These are phyloP conservation scores for Saguinus midas DNA, from an alignment of 2,113 vertebrate genomes.

Conservation along the genomic window DNA sequence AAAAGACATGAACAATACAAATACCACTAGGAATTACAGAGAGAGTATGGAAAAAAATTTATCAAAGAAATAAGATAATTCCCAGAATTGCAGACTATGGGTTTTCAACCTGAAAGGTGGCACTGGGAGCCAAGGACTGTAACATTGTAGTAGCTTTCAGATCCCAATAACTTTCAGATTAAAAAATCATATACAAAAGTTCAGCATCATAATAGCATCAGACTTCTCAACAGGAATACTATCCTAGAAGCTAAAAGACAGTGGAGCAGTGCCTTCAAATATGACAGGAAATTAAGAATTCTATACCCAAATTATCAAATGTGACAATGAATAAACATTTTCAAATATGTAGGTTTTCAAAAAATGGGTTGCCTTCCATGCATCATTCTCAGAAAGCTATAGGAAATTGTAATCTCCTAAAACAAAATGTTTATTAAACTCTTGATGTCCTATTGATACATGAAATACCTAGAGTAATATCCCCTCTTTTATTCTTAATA, in stretches of 20 bases:
- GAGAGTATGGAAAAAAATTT: not conserved
- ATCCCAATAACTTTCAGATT: not conserved
- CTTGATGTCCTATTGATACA: not conserved
- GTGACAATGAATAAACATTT: not conserved
- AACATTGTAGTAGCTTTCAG: not conserved
- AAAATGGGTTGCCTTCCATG: not conserved
- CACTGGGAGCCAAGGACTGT: not conserved
- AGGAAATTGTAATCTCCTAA: not conserved
- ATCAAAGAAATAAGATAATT: not conserved
- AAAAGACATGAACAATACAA: not conserved
- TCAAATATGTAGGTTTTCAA: not conserved
- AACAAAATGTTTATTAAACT: slow-evolving; percentile 4
- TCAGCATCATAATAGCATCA: not conserved
- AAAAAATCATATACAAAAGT: not conserved
- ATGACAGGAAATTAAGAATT: not conserved
- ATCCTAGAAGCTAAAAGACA: not conserved
- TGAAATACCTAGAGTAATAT: not conserved
- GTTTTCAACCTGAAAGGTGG: slow-evolving; percentile 6
- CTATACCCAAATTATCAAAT: not conserved
- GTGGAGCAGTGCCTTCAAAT: not conserved
- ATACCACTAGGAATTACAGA: not conserved
- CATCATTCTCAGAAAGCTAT: not conserved
- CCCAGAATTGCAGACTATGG: not conserved
- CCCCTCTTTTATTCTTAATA: not conserved
- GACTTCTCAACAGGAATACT: not conserved